Conservation (phyloP, 2,888 invertebrate species). For the Polyommatus iphigenia region DNA sequence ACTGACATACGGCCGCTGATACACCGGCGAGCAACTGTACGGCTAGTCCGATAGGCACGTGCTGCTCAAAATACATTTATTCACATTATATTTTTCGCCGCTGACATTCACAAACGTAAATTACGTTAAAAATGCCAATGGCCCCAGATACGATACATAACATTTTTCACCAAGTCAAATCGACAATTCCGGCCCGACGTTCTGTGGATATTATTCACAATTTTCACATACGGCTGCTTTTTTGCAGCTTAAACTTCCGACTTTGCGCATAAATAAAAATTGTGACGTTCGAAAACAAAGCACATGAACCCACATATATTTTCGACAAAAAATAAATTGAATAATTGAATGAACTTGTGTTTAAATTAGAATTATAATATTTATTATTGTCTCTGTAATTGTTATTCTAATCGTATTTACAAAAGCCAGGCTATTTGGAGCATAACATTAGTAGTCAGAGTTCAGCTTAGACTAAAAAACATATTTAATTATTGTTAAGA, state of each 20-base stretch:
- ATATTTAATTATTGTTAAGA: background rate
- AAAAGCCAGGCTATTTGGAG: background rate
- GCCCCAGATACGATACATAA: conserved; percentile 28
- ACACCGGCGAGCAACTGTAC: conserved; percentile 21
- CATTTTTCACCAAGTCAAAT: conserved; percentile 31
- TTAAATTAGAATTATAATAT: background rate
- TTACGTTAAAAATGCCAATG: conserved; percentile 28
- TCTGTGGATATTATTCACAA: conserved; percentile 27
- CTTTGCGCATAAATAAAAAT: conserved; percentile 21
- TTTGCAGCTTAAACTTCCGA: conserved; percentile 18
- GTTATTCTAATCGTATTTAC: background rate
- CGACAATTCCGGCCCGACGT: conserved; percentile 23
- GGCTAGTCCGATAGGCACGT: conserved; percentile 5
- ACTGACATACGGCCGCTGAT: conserved; percentile 29
- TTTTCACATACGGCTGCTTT: conserved; percentile 22
- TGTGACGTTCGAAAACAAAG: conserved; percentile 8
- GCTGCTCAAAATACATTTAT: conserved; percentile 24
- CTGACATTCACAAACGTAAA: conserved; percentile 30
- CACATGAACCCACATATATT: conserved; percentile 15
- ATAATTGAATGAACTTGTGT: background rate
- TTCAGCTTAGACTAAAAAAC: conserved; percentile 7
- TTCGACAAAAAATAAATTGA: background rate
- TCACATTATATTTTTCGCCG: conserved; percentile 31
- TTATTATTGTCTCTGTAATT: background rate
- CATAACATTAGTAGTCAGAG: background rate